Base-by-base conservation (phyloP, 2,888 invertebrate species). In the Diarsia rubi region DNA sequence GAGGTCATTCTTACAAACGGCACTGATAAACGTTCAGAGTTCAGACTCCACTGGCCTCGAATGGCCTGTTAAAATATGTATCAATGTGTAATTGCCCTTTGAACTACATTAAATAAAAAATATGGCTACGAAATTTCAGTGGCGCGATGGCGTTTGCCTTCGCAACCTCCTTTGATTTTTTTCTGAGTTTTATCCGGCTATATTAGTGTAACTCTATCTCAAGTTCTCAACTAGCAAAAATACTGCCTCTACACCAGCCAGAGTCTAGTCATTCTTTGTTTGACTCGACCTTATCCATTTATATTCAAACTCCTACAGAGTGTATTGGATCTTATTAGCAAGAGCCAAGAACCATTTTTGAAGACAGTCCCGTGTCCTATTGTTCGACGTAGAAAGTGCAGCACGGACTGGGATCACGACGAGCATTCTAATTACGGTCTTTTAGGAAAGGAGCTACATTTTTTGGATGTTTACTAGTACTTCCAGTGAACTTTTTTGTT, bases 311-410 rank as follows among this genome's bases (percentile, higher is more conserved):
- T 47, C 16, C 49, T 65, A 64, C 80, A 81, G 8, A 74, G 72
- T 64, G 84, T 81, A 81, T 78, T 86, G 85, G 86, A 84, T 85
- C 88, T 87, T 92, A 88, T 75, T 31, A 49, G 47, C 54, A 59
- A 24, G 75, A 64, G 14, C 70, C 87, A 92, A 88, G 89, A 85
- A 79, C 77, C 73, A 73, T 85, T 88, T 88, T 85, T 82, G 80
- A 77, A 81, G 84, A 83, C 73, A 60, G 80, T 79, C 64, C 44
- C n/a, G 71, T 69, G 83, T 81, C 86, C 88, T 87, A 91, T 94
- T 93, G 92, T 93, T 91, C 82, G 85, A 63, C 84, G 87, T 93
- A 94, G 94, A 94, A 94, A 94, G 94, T 93, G 91, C 91, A 91
- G 89, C 90, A 90, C 89, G 88, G 86, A 87, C 89, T 79, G 86